A percentile compares a stretch with the other conserved stretches of the same genome.
Conservation (phyloP, 2,797 vertebrate genomes). For the Sphenopsis melanotis region DNA sequence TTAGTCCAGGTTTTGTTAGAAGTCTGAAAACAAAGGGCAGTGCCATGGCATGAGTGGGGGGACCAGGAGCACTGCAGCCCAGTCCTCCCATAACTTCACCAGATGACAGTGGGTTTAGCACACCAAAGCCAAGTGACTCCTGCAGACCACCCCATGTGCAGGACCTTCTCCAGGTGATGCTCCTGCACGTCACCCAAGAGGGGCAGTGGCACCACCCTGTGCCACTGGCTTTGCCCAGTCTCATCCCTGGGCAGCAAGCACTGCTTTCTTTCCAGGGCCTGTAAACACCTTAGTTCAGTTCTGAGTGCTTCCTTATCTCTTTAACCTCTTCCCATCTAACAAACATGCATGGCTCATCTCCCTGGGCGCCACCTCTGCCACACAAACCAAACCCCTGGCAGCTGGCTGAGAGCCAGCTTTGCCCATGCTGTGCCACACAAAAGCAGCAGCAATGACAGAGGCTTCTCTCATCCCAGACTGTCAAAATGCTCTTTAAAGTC, state of each 20-base stretch:
- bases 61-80: not conserved
- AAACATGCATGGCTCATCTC: not conserved
- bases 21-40: not conserved
- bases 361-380: not conserved
- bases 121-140: not conserved
- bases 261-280: not conserved
- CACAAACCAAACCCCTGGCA: not conserved
- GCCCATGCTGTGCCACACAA: accelerated
- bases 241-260: not conserved
- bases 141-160: not conserved
- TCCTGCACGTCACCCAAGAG: accelerated
- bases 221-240: not conserved
- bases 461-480: not conserved
- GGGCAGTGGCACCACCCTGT: not conserved
- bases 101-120: not conserved
- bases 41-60: not conserved
- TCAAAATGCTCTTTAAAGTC: not conserved
- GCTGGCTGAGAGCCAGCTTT: not conserved
- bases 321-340: not conserved
- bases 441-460: not conserved
- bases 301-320: not conserved
- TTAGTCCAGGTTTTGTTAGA: not conserved
- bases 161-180: not conserved
- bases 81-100: not conserved
- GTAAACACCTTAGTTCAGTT: not conserved